These are phyloP conservation scores for Drosophila prolongata DNA, from an alignment of 2,888 invertebrate genomes.

Conservation along the genomic window DNA sequence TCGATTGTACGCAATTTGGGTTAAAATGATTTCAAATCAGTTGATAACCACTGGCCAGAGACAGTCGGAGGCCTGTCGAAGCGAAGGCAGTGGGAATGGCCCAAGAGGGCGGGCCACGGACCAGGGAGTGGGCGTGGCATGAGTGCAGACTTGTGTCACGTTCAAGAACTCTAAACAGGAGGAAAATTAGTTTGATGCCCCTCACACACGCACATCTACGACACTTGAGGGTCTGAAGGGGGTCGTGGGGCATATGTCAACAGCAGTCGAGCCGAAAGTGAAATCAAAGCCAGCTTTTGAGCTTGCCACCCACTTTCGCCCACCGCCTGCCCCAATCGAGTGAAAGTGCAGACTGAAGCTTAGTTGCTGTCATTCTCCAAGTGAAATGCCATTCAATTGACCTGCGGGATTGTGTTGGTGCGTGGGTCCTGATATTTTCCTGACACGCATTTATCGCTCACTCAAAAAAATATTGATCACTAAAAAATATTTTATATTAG, in stretches of 20 bases:
- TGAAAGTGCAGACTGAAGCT: slow-evolving; percentile 68
- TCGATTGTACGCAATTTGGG: slow-evolving; percentile 75
- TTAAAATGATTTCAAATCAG: slow-evolving; percentile 76
- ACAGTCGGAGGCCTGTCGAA: slow-evolving; percentile 36
- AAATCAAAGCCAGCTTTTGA: slow-evolving; percentile 61
- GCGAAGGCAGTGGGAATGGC: slow-evolving; percentile 12
- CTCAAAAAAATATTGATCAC: background rate
- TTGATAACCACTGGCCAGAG: slow-evolving; percentile 56
- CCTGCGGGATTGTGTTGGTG: slow-evolving; percentile 28
- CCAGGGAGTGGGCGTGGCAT: slow-evolving; percentile 36
- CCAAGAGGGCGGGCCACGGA: slow-evolving; percentile 9
- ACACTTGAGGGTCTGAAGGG: slow-evolving; percentile 17
- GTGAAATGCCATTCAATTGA: slow-evolving; percentile 76
- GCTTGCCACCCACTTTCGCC: slow-evolving; percentile 7
- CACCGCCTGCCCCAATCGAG: slow-evolving; percentile 40
- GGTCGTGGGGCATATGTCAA: slow-evolving; percentile 62
- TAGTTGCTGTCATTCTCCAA: slow-evolving; percentile 67
- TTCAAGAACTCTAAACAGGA: slow-evolving; percentile 76
- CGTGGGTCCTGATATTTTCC: slow-evolving; percentile 8
- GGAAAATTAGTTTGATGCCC: slow-evolving; percentile 77
- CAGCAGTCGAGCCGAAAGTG: slow-evolving; percentile 74
- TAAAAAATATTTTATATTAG: background rate
- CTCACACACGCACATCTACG: slow-evolving; percentile 23
- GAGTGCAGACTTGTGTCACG: slow-evolving; percentile 77
- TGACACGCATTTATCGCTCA: slow-evolving; percentile 9